Conservation (phyloP, 2,888 invertebrate species). For the Harpalus rufipes region DNA sequence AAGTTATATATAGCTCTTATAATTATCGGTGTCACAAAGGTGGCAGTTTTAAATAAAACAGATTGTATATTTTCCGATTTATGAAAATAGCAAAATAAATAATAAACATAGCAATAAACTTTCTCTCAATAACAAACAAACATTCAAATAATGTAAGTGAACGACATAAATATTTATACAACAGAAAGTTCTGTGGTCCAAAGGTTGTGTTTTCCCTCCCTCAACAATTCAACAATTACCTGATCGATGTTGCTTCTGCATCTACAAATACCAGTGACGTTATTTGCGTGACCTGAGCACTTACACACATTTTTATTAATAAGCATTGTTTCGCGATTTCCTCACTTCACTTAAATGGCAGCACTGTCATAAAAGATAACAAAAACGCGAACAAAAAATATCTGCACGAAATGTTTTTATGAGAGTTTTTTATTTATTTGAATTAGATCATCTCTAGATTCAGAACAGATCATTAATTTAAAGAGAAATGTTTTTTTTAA, state of each 20-base stretch:
- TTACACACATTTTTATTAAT: neutral
- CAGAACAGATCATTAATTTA: neutral
- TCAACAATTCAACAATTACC: too few relatives aligned
- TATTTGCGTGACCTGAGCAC: neutral
- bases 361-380: neutral
- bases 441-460: neutral
- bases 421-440: neutral
- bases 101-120: neutral
- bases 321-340: neutral
- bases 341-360: neutral
- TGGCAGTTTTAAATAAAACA: too few relatives aligned
- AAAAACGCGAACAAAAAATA: neutral
- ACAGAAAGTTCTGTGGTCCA: neutral
- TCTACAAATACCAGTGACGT: neutral
- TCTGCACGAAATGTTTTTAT: slow-evolving; percentile 1
- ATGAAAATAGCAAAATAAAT: neutral
- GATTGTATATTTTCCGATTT: too few relatives aligned
- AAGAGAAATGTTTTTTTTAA: too few relatives aligned
- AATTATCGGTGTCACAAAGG: too few relatives aligned
- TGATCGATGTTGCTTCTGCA: neutral
- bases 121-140: neutral
- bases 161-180: neutral
- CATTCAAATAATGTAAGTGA: slow-evolving; percentile 3
- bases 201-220: neutral
- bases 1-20: too few relatives aligned